These are phyloP conservation scores for Rhyacophila brunnea DNA, from an alignment of 1,140 invertebrate species.

Conservation along the genomic window DNA sequence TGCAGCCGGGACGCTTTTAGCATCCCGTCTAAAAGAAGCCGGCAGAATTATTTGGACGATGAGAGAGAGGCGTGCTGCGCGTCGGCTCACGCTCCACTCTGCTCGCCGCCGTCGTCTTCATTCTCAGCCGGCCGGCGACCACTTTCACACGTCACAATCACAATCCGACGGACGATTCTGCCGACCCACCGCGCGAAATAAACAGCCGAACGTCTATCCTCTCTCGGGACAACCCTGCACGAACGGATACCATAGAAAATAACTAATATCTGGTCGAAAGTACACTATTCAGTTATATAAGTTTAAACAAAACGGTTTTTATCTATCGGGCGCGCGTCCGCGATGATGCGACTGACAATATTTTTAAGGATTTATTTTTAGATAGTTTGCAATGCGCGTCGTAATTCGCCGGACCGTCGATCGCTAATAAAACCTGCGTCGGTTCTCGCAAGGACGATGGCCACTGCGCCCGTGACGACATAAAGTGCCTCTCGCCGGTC, in stretches of 20 bases:
- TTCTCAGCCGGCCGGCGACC: conserved; percentile 14
- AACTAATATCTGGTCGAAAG: background rate
- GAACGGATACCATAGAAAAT: no score
- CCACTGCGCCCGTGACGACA: background rate
- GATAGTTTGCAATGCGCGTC: conserved; percentile 19
- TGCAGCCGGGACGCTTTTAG: no score
- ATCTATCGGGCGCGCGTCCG: conserved; percentile 14
- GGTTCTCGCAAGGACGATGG: conserved; percentile 9
- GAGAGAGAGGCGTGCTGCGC: no score
- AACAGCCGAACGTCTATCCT: background rate
- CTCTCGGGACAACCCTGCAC: background rate
- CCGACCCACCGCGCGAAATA: background rate
- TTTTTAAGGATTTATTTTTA: conserved; percentile 26
- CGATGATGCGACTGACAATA: conserved; percentile 23
- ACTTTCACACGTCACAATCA: background rate
- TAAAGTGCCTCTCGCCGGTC: background rate
- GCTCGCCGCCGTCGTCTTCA: conserved; percentile 1
- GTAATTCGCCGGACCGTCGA: conserved; percentile 18
- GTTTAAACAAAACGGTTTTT: conserved; percentile 15
- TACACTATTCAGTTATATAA: conserved; percentile 12
- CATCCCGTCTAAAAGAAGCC: no score
- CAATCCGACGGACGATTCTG: background rate
- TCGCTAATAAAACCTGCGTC: conserved; percentile 13
- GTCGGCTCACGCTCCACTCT: no score
- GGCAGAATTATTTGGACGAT: no score